These are phyloP conservation scores for Heterotis niloticus DNA, from an alignment of 2,113 vertebrate species.

Conservation along the genomic window DNA sequence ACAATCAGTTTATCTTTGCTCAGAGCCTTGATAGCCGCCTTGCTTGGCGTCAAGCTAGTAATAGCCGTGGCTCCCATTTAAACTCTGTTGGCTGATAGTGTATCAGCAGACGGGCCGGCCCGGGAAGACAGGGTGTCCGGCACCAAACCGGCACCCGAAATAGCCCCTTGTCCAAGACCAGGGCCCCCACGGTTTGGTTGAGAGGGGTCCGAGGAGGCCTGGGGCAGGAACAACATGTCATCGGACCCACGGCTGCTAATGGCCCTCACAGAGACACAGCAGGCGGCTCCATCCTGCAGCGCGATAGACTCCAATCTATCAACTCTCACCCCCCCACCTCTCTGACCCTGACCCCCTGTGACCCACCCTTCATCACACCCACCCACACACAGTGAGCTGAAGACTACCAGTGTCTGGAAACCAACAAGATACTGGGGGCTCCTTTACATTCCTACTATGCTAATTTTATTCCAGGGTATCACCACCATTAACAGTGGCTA, in stretches of 20 bases:
- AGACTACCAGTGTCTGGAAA: constrained; percentile 39
- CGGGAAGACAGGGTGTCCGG: constrained; percentile 65
- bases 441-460: constrained; percentile 51
- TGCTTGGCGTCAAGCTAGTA: constrained; percentile 78
- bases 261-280: constrained; percentile 50
- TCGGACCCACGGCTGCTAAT: constrained; percentile 72
- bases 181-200: constrained; percentile 45
- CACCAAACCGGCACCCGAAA: constrained; percentile 72
- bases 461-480: constrained; percentile 42
- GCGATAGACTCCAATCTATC: constrained; percentile 48
- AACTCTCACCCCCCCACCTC: constrained; percentile 31
- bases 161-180: constrained; percentile 59
- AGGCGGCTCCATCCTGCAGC: constrained; percentile 57
- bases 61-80: constrained; percentile 71
- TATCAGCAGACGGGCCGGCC: constrained; percentile 76
- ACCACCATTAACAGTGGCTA: constrained; percentile 53
- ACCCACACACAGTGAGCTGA: neutral
- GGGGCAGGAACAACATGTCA: constrained; percentile 76
- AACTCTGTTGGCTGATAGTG: constrained; percentile 73
- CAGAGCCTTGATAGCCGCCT: constrained; percentile 68
- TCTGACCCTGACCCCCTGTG: constrained; percentile 29
- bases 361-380: constrained; percentile 50
- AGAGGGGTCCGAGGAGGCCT: constrained; percentile 48
- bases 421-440: constrained; percentile 55
- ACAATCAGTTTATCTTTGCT: constrained; percentile 67